Percentiles rank a stretch among this genome's conserved stretches.
phyloP scores from a whole-genome alignment of 2,113 vertebrate species.

The Zootoca vivipara region DNA sequence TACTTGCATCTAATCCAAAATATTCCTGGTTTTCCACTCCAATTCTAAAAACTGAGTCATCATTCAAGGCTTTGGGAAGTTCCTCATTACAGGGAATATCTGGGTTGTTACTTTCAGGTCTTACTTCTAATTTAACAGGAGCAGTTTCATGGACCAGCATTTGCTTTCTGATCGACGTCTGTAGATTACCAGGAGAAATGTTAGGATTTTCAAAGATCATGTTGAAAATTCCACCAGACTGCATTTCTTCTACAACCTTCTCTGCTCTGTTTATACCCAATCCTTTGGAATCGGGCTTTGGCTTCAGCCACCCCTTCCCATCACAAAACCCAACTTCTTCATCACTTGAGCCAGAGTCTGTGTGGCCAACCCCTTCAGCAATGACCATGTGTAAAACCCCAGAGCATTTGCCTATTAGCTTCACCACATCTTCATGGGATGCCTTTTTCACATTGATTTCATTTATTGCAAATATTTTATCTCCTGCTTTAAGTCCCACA shows the following conservation, averaged over 20 bases:
- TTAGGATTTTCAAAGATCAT: constrained; percentile 95
- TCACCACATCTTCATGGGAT: constrained; percentile 97
- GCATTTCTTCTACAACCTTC: constrained; percentile 94
- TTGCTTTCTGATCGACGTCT: constrained; percentile 76
- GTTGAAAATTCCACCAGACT: constrained; percentile 94
- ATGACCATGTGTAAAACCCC: constrained; percentile 91
- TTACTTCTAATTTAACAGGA: constrained; percentile 68
- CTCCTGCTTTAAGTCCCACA: constrained; percentile 90
- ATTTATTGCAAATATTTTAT: constrained; percentile 91
- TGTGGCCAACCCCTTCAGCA: constrained; percentile 78
- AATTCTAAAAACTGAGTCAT: constrained; percentile 83
- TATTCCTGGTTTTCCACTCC: constrained; percentile 77
- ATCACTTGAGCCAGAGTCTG: constrained; percentile 93
- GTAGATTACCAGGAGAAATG: constrained; percentile 79
- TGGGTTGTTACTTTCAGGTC: constrained; percentile 69
- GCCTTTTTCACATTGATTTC: constrained; percentile 94
- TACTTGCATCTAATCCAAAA: constrained; percentile 83
- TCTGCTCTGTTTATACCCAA: constrained; percentile 94
- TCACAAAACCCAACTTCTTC: constrained; percentile 89
- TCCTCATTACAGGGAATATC: constrained; percentile 85
- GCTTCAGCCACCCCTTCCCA: constrained; percentile 83
- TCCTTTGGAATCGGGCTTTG: constrained; percentile 89
- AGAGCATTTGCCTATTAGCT: constrained; percentile 93
- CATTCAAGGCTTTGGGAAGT: constrained; percentile 75
- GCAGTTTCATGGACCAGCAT: constrained; percentile 82